phyloP scores from a whole-genome alignment of 2,797 vertebrate genomes.

The Cirrhinus mrigala region DNA sequence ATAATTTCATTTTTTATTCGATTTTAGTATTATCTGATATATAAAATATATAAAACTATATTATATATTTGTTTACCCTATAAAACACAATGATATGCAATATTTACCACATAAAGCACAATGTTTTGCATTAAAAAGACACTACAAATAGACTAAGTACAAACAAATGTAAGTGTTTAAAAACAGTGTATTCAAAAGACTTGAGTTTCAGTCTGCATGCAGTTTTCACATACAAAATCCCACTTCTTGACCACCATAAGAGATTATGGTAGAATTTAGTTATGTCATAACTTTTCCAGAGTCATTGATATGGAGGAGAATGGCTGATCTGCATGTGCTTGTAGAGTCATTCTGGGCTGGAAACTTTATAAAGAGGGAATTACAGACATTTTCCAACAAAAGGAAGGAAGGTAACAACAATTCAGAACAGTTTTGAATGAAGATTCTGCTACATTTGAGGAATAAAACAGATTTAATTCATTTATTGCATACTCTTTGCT shows the following conservation, averaged over 20 bases:
- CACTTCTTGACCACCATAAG: neutral
- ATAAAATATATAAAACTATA: too few species aligned
- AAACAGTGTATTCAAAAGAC: neutral
- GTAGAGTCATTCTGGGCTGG: constrained; percentile 73
- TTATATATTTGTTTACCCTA: too few species aligned
- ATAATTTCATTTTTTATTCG: too few species aligned
- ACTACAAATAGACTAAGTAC: neutral
- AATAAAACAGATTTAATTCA: too few species aligned
- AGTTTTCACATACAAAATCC: neutral
- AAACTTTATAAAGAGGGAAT: constrained; percentile 64
- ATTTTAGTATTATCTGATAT: too few species aligned
- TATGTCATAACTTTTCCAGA: constrained; percentile 64
- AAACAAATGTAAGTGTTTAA: neutral
- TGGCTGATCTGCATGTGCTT: constrained; percentile 75
- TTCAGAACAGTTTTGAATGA: too few species aligned
- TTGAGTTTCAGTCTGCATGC: neutral
- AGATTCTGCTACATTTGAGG: too few species aligned
- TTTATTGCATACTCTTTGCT: too few species aligned
- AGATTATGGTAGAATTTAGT: neutral
- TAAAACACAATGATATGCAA: too few species aligned
- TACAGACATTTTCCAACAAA: constrained; percentile 75
- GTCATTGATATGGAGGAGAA: constrained; percentile 72
- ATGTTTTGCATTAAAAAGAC: neutral
- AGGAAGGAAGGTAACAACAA: constrained; percentile 76
- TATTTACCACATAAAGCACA: neutral